These are phyloP conservation scores for Serinus canaria DNA, from an alignment of 2,113 vertebrate genomes.

Conservation along the genomic window DNA sequence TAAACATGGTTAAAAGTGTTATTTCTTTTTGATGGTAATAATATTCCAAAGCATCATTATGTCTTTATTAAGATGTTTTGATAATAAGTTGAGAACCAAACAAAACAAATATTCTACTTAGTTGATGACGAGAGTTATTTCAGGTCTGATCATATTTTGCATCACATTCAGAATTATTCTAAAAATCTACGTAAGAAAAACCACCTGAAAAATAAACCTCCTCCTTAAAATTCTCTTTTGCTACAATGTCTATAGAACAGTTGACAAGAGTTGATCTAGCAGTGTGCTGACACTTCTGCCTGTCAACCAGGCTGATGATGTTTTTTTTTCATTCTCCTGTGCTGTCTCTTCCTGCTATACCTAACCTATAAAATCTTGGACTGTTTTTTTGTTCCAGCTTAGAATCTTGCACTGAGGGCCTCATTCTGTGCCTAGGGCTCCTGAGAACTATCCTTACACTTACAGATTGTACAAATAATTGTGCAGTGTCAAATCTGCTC, in stretches of 20 bases:
- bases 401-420: not conserved
- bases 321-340: not conserved
- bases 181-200: not conserved
- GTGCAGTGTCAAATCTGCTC: not conserved
- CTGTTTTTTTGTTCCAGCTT: not conserved
- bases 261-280: not conserved
- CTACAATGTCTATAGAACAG: not conserved
- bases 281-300: not conserved
- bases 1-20: not conserved
- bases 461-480: not conserved
- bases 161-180: not conserved
- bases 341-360: not conserved
- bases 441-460: not conserved
- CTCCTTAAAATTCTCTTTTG: not conserved
- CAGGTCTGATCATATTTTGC: not conserved
- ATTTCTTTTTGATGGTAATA: not conserved
- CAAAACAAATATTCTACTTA: not conserved
- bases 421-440: not conserved
- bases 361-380: not conserved
- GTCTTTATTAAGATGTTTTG: not conserved
- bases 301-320: not conserved
- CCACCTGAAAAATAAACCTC: not conserved
- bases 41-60: not conserved
- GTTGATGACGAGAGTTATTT: not conserved
- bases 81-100: not conserved